phyloP scores from a whole-genome alignment of 1,140 invertebrate species.

The Dreissena rostriformis region DNA sequence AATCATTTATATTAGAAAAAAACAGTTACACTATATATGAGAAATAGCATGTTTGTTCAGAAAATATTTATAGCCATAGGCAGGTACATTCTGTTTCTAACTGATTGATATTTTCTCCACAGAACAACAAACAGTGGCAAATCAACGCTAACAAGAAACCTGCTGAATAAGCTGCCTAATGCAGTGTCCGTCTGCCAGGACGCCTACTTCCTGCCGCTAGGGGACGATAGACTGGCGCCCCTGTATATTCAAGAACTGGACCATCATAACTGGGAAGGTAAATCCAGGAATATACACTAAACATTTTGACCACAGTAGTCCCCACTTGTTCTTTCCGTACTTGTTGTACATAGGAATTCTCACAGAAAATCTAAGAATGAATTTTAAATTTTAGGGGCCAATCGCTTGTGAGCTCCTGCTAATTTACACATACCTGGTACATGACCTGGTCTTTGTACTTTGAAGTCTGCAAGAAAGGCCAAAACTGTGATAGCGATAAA shows the following conservation, averaged over 20 bases:
- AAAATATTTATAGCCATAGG: too few relatives aligned
- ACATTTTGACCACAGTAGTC: background rate
- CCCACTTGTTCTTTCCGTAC: background rate
- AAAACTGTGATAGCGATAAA: too few relatives aligned
- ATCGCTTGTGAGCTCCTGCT: too few relatives aligned
- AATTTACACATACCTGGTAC: too few relatives aligned
- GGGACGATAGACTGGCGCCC: slow-evolving; percentile 59
- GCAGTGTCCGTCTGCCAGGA: slow-evolving; percentile 64
- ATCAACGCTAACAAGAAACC: slow-evolving; percentile 60
- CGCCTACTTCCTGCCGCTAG: slow-evolving; percentile 62
- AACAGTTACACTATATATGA: too few relatives aligned
- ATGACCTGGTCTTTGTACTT: too few relatives aligned
- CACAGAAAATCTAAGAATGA: background rate
- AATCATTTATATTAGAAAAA: too few relatives aligned
- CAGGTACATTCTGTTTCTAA: too few relatives aligned
- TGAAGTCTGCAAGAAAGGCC: too few relatives aligned
- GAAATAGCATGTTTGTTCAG: too few relatives aligned
- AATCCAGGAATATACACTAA: too few relatives aligned
- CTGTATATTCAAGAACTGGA: slow-evolving; percentile 59
- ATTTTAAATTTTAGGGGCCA: too few relatives aligned
- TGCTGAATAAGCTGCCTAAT: slow-evolving; percentile 58
- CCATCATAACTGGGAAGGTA: slow-evolving; percentile 73
- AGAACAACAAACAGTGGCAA: slow-evolving; percentile 74
- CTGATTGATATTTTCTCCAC: background rate
- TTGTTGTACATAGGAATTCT: background rate